Base-by-base conservation (phyloP, 2,113 vertebrate species). In the Indri indri region DNA sequence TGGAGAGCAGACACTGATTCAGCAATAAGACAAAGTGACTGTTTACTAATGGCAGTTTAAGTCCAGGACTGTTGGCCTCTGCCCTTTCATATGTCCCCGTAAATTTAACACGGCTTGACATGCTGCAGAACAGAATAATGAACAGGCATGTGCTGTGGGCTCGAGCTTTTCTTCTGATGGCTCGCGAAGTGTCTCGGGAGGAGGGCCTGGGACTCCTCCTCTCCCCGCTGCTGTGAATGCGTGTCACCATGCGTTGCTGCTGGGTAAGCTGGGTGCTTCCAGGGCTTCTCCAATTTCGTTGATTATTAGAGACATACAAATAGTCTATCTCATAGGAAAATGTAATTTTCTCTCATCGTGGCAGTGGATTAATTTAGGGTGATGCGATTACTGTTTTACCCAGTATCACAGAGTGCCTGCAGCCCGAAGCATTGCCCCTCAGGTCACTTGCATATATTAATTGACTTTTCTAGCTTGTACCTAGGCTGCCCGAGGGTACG, bases 11-110 rank as follows among this genome's bases (percentile, higher is more conserved):
- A 92, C 70, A 70, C 52, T 95, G 96, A 98, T 91, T 94, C 86
- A 89, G 81, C 83, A 97, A 71, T 98, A 96, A 98, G 98, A 96
- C 97, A 93, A 97, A 98, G 93, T 59, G 57, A 9, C 89, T 96
- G 45, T 92, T 94, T 96, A 97, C 98, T 96, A 97, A 82, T 94
- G 94, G 54, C 92, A 86, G 2, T 95, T 96, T 91, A 83, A 95
- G 32, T 42, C 74, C 73, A 74, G 88, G 90, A 71, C 95, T 96
- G 71, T 79, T 96, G 83, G 61, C 94, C 86, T 96, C 70, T 95
- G n/a, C 80, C 96, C 84, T 93, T 77, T 91, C 92, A 13, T 84
- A 90, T 32, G 74, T 95, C 82, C 27, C 95, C 50, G 68, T 94
- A 93, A 97, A 97, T 96, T 97, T 93, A 96, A 90, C 47, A 6